Evolutionary conservation across 35 echinoderm and acorn worm species (phyloP).

Genomic region (Antedon bifida): DNA sequence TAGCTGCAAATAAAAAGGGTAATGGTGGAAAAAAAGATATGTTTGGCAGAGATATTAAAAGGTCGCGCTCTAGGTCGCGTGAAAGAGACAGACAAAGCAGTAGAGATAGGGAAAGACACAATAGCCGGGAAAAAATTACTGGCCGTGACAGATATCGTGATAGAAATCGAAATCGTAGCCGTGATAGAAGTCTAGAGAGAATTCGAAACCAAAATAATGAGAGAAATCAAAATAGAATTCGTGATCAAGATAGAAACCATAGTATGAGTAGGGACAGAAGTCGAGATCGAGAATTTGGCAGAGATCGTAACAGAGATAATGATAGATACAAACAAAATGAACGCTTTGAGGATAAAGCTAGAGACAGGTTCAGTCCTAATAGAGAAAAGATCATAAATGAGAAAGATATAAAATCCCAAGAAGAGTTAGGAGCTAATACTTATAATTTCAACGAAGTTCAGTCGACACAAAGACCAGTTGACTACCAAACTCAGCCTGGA

Average conservation of each 20-base stretch:
- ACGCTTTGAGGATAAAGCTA: background rate
- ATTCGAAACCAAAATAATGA: background rate
- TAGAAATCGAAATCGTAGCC: conserved; percentile 10
- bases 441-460: background rate
- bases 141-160: background rate
- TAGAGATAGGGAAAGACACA: too few relatives aligned
- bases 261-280: conserved; percentile 14
- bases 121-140: background rate
- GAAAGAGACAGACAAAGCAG: background rate
- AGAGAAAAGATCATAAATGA: background rate
- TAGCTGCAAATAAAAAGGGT: background rate
- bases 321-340: conserved; percentile 12
- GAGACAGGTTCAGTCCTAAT: background rate
- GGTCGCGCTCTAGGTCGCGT: background rate
- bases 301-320: conserved; percentile 12
- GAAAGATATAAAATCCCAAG: background rate
- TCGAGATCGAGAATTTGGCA: conserved; percentile 2
- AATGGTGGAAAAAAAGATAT: background rate
- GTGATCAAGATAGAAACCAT: background rate
- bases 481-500: background rate
- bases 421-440: background rate
- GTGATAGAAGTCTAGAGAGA: conserved; percentile 6
- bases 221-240: background rate
- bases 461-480: background rate
- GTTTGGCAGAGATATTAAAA: background rate